Evolutionary conservation across 2,888 invertebrate genomes (phyloP).

Genomic region (Agrypnus murinus): DNA sequence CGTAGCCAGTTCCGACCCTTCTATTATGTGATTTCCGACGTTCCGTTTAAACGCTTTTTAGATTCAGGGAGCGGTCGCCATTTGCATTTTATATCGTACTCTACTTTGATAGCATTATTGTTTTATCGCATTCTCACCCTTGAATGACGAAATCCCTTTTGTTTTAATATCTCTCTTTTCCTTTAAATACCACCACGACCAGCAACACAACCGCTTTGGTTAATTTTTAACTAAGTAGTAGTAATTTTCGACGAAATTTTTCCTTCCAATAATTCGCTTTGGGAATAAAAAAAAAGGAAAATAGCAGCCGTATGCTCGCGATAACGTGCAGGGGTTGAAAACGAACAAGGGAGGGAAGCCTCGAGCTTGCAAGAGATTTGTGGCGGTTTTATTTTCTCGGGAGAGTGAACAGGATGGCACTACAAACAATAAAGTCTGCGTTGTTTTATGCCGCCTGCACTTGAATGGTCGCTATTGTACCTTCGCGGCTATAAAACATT

Average conservation of each 20-base stretch:
- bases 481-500: conserved; percentile 48
- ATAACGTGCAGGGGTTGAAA: conserved; percentile 23
- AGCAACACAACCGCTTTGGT: neutral
- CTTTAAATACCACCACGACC: too few relatives aligned
- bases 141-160: conserved; percentile 27
- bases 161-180: conserved; percentile 14
- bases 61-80: conserved; percentile 57
- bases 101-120: conserved; percentile 56
- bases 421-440: conserved; percentile 64
- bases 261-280: neutral
- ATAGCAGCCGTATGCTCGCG: conserved; percentile 10
- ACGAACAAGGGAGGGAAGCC: conserved; percentile 44
- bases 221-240: conserved; percentile 4
- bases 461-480: conserved; percentile 60
- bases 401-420: conserved; percentile 62
- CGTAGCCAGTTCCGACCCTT: conserved; percentile 55
- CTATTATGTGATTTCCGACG: conserved; percentile 55
- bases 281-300: neutral
- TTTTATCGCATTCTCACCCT: conserved; percentile 47
- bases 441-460: conserved; percentile 61
- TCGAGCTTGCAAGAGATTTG: conserved; percentile 61
- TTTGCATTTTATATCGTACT: conserved; percentile 57
- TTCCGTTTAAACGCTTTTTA: conserved; percentile 56
- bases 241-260: conserved; percentile 5
- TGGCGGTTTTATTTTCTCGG: conserved; percentile 65